Base-by-base conservation (phyloP, 2,113 vertebrate genomes). In the Oriolus oriolus region DNA sequence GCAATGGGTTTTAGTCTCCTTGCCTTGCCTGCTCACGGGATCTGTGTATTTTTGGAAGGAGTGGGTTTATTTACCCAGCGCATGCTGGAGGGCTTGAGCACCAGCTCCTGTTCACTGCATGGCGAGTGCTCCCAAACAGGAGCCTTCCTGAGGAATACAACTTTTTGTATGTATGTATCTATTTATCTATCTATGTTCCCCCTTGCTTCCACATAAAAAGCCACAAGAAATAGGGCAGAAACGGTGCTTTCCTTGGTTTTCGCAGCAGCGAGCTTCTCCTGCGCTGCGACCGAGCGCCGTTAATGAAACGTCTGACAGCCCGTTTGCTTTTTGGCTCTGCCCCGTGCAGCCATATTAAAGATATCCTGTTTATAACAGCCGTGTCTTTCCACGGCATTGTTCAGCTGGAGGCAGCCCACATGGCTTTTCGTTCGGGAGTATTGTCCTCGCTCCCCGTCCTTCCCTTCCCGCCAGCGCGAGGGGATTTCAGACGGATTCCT, bases 291-390 rank as follows among this genome's bases (percentile, higher is more conserved):
- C 3, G 37, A 74, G 26, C 0, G 2, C 23, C 15, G 37, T 35
- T 81, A 17, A 37, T 44, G 91, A 87, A 54, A 41, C 15, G 0
- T 63, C 76, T 42, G 91, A 75, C 49, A 42, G 83, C 74, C 68
- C 6, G 1, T 79, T 47, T 66, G 70, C 53, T 73, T 88, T 89
- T 97, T 97, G 96, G 94, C 93, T 95, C 90, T 54, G 87, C 82
- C 47, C 80, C n/a, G 56, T 49, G 70, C 92, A 92, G 84, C 85
- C 95, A 52, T 94, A 91, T 96, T 95, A 87, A 96, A 96, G 83
- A 96, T 92, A 96, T 95, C 96, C 90, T 96, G 81, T 97, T 97
- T 96, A 95, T 92, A 63, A 92, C 14, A 94, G 79, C 78, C 17
- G 0, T 83, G 89, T 80, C 78, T 89, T 93, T 94, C 87, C 44